These are phyloP conservation scores for Mus caroli DNA, from an alignment of 2,797 vertebrate species.

Conservation along the genomic window DNA sequence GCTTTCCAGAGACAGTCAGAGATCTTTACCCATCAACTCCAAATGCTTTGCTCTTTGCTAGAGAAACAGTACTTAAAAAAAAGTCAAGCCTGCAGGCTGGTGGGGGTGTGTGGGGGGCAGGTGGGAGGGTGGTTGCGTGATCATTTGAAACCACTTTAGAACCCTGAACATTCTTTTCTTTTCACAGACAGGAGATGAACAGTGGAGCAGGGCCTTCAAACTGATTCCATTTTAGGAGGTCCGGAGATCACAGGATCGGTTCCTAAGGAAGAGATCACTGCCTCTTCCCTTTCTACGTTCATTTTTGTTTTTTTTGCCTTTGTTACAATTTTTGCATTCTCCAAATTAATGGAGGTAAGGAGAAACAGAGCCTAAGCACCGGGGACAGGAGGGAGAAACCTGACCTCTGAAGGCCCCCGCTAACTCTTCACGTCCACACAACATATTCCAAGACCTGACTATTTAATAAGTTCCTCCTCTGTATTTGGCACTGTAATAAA, in stretches of 20 bases:
- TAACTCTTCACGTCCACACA: not conserved
- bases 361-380: not conserved
- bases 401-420: not conserved
- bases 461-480: constrained; percentile 34
- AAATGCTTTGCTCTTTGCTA: constrained; percentile 12
- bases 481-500: constrained; percentile 65
- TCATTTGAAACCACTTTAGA: constrained; percentile 57
- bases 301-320: constrained; percentile 42
- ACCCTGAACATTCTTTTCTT: not conserved
- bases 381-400: not conserved
- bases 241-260: not conserved
- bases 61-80: not conserved
- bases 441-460: constrained; percentile 45
- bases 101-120: not conserved
- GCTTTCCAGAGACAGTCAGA: constrained; percentile 63
- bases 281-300: not conserved
- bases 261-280: not conserved
- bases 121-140: not conserved
- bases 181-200: not conserved
- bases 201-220: not conserved
- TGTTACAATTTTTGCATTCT: constrained; percentile 30
- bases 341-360: not conserved
- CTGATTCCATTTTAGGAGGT: not conserved
- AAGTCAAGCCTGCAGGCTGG: not conserved
- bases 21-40: not conserved